Evolutionary conservation across 2,888 invertebrate genomes (phyloP), one percentile per base, ranked within the genome.

Genomic region (Nyleta sp.): DNA sequence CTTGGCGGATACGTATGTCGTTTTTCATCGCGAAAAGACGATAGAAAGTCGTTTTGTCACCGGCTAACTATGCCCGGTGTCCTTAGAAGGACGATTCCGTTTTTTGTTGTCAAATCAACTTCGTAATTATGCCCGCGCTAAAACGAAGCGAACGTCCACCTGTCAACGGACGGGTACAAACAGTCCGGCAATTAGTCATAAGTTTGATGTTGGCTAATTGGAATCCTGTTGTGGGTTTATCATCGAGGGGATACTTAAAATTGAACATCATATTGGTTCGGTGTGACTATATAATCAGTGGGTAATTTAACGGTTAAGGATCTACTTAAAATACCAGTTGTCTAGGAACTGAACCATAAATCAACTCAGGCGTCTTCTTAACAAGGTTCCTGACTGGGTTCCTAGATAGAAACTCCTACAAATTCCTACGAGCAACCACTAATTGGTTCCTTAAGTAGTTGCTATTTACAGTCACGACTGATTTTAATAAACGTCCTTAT

Each of bases 1-100:
- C 33, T 22, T 40, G 53, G 24, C 22, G 53, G 65, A 53, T 28
- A 28, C 28, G 28, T 24, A 22, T 50, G 24, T n/a, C 31, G 17
- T 48, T 62, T 48, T 62, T 50, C 38, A 24, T 0, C 31, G 15
- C 44, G 46, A 59, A 28, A 44, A 4, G 17, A 60, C 28, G 46
- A 48, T 62, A 50, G 62, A 62, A 62, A 62, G 62, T 50, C 35
- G 10, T 52, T 35, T 42, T 33, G 18, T 38, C 44, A 28, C 18
- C 3, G 18, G 13, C n/a, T n/a, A n/a, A n/a, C 28, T 28, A 10
- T 10, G 15, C 42, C 18, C 6, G 10, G 18, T 40, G 40, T 64
- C 52, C 64, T 52, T 42, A 42, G 22, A 64, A 42, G 38, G 50
- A 52, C 65, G 38, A 13, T 38, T 38, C 10, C n/a, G 46, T 42